Evolutionary conservation across 2,113 vertebrate genomes (phyloP).

Genomic region (Daboia siamensis): DNA sequence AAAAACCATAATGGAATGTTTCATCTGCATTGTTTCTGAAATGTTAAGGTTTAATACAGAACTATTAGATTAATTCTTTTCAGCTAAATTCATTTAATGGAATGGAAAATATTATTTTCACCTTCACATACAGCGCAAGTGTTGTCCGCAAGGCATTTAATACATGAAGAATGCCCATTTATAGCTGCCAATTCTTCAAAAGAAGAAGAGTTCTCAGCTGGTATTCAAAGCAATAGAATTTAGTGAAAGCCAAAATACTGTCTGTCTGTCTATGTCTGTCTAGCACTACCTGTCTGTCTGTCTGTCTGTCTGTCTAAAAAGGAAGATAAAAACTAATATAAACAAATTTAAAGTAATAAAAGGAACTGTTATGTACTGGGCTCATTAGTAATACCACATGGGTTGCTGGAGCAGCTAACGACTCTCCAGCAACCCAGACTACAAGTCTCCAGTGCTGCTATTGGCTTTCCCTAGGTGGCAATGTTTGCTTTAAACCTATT

Average conservation of each 20-base stretch:
- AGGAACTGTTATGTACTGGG: background rate
- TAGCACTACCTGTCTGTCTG: background rate
- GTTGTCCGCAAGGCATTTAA: background rate
- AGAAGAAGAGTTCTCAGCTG: background rate
- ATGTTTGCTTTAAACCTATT: no score
- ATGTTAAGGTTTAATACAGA: background rate
- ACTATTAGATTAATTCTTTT: background rate
- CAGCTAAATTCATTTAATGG: background rate
- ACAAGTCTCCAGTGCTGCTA: no score
- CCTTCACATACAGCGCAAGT: no score
- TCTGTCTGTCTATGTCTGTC: background rate
- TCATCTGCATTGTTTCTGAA: constrained; percentile 8
- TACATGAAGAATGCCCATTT: background rate
- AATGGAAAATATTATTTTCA: background rate
- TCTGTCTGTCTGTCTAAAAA: background rate
- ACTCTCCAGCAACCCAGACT: no score
- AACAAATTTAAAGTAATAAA: background rate
- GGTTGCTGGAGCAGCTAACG: no score
- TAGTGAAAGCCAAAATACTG: background rate
- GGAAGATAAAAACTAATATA: background rate
- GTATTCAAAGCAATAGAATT: background rate
- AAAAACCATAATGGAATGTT: constrained; percentile 10
- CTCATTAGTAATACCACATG: no score
- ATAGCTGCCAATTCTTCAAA: background rate
- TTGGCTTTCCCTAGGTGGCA: no score